A percentile compares a stretch with the other conserved stretches of the same genome.
phyloP scores from a whole-genome alignment of 2,113 vertebrate species.

The Amblyornis subalaris region DNA sequence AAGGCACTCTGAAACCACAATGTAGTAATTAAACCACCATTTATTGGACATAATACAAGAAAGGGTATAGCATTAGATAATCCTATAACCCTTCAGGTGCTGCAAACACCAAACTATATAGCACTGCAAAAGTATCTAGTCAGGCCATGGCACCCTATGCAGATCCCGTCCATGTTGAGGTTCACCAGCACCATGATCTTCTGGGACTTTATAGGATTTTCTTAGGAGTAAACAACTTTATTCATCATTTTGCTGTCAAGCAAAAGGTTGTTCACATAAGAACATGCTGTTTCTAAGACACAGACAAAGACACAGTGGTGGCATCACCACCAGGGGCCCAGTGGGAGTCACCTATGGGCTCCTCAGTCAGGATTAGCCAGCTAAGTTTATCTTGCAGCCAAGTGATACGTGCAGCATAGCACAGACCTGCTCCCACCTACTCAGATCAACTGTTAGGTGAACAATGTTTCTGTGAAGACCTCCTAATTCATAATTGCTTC shows the following conservation, averaged over 20 bases:
- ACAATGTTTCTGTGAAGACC: not conserved
- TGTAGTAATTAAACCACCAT: not conserved
- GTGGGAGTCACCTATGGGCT: not conserved
- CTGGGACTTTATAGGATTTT: not conserved
- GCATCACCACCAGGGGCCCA: not conserved
- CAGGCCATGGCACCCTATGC: not conserved
- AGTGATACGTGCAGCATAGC: not conserved
- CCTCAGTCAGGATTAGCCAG: not conserved
- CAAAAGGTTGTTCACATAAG: not conserved
- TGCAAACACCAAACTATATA: not conserved
- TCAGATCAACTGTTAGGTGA: not conserved
- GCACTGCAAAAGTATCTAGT: not conserved
- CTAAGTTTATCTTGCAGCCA: not conserved
- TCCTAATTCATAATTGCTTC: not conserved
- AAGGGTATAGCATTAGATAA: not conserved
- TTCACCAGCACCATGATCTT: not conserved
- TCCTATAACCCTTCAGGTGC: not conserved
- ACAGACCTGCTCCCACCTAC: not conserved
- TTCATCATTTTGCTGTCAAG: not conserved
- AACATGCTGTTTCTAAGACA: not conserved
- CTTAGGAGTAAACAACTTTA: not conserved
- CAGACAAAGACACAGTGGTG: accelerated
- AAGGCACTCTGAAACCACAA: not conserved
- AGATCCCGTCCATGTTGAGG: not conserved
- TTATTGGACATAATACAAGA: not conserved